phyloP scores from a whole-genome alignment of 2,888 invertebrate species.

The Graphium colonna region DNA sequence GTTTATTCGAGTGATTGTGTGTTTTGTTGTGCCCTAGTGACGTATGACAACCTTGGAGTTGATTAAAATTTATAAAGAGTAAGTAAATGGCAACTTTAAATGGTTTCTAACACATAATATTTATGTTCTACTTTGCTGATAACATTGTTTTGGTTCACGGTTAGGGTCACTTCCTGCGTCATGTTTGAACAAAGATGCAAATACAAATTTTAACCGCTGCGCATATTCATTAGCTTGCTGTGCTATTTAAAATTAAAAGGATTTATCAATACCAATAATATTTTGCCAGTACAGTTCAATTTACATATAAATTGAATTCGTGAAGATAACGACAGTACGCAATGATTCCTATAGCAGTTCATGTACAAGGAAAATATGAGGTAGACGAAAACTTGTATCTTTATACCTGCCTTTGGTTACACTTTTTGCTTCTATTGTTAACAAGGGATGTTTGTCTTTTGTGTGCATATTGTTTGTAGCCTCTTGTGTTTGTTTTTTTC shows the following conservation, averaged over 20 bases:
- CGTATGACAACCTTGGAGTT: slow-evolving; percentile 34
- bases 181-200: too few relatives aligned
- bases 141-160: slow-evolving; percentile 9
- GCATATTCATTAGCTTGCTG: too few relatives aligned
- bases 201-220: too few relatives aligned
- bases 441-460: background rate
- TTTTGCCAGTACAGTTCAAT: too few relatives aligned
- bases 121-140: background rate
- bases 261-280: too few relatives aligned
- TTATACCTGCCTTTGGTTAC: background rate
- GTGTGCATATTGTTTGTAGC: too few relatives aligned
- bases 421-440: background rate
- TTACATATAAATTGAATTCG: too few relatives aligned
- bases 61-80: slow-evolving; percentile 34
- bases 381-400: background rate
- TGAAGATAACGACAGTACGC: too few relatives aligned
- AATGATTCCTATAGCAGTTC: too few relatives aligned
- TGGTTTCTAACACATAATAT: background rate
- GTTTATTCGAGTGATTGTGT: slow-evolving; percentile 20
- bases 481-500: too few relatives aligned
- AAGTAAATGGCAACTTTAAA: slow-evolving; percentile 25
- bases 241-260: too few relatives aligned
- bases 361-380: background rate
- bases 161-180: background rate
- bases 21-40: slow-evolving; percentile 23